Evolutionary conservation across 2,797 vertebrate genomes (phyloP).

Genomic region (Cryptoprocta ferox): DNA sequence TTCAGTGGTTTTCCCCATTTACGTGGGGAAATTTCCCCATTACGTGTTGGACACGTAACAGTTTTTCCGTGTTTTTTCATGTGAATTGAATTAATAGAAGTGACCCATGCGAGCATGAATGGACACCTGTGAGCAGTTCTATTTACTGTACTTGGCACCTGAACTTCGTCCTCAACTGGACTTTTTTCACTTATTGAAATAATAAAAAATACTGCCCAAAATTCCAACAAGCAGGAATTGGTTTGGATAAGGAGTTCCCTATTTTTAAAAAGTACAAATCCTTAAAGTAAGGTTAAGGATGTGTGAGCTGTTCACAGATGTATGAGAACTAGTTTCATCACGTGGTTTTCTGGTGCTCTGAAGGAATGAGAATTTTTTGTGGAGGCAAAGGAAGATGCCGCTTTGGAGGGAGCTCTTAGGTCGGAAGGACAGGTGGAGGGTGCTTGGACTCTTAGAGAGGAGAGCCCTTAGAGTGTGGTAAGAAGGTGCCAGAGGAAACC

Average conservation of each 20-base stretch:
- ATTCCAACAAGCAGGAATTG: not conserved
- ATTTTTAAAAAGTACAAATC: not conserved
- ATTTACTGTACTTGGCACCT: not conserved
- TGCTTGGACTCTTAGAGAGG: not conserved
- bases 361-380: not conserved
- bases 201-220: not conserved
- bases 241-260: not conserved
- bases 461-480: not conserved
- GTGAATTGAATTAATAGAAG: not conserved
- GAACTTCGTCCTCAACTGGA: not conserved
- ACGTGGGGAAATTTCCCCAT: no score
- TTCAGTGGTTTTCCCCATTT: not conserved
- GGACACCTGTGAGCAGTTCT: not conserved
- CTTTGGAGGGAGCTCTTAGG: not conserved
- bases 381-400: not conserved
- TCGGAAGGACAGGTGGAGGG: not conserved
- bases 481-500: not conserved
- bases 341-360: not conserved
- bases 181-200: not conserved
- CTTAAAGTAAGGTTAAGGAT: not conserved
- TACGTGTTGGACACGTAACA: not conserved
- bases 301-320: not conserved
- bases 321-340: not conserved
- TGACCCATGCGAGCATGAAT: not conserved
- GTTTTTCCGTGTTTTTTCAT: not conserved